Evolutionary conservation across 1,140 invertebrate species (phyloP).

Genomic region (Andricus grossulariae): DNA sequence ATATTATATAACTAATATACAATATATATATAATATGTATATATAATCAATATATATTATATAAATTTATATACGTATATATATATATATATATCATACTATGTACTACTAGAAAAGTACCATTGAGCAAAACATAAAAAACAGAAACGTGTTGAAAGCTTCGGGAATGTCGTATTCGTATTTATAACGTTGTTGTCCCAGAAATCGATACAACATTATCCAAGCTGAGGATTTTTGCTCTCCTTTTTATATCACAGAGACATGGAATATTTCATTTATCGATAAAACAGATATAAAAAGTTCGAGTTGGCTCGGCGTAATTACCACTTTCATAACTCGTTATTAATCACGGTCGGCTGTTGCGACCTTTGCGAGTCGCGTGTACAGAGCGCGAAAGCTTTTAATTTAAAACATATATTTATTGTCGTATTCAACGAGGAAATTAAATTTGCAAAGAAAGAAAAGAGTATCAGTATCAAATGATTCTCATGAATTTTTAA

Average conservation of each 20-base stretch:
- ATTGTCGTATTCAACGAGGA: neutral
- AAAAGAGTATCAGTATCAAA: neutral
- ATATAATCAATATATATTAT: too few relatives aligned
- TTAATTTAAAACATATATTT: conserved; percentile 29
- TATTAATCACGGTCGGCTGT: conserved; percentile 25
- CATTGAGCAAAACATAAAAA: neutral
- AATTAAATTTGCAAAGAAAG: conserved; percentile 4
- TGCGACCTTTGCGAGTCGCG: conserved; percentile 30
- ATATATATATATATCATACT: too few relatives aligned
- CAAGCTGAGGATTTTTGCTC: neutral
- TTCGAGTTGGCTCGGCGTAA: conserved; percentile 11
- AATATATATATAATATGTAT: too few relatives aligned
- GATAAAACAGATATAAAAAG: conserved; percentile 19
- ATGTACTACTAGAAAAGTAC: neutral
- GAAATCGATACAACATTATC: conserved; percentile 11
- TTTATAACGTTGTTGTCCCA: neutral
- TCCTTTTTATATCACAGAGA: neutral
- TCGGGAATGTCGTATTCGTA: conserved; percentile 2
- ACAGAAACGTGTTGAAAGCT: neutral
- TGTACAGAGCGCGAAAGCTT: conserved; percentile 9
- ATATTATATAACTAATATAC: too few relatives aligned
- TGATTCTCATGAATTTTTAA: neutral
- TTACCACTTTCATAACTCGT: conserved; percentile 29
- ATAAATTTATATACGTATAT: too few relatives aligned
- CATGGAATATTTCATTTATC: conserved; percentile 27